A percentile compares a stretch with the other conserved stretches of the same genome.
These are phyloP conservation scores for Camponotus pennsylvanicus DNA, from an alignment of 1,140 invertebrate genomes.

Conservation along the genomic window DNA sequence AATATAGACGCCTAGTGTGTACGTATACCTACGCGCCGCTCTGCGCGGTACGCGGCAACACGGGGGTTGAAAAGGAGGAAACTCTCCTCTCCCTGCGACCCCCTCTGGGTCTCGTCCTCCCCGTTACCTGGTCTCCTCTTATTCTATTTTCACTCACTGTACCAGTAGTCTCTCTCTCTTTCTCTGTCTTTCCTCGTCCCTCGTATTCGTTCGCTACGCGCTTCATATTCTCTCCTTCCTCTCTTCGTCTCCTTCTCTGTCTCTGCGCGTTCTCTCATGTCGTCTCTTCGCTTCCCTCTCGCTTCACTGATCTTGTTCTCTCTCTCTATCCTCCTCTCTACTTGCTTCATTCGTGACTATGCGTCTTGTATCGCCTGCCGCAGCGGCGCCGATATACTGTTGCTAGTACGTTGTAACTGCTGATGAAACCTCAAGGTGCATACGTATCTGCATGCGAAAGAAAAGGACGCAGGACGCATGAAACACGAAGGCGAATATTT, in stretches of 20 bases:
- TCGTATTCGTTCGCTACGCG: background rate
- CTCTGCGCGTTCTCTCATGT: constrained; percentile 5
- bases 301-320: constrained; percentile 28
- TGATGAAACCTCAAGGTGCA: constrained; percentile 54
- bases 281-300: background rate
- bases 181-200: background rate
- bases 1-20: constrained; percentile 76
- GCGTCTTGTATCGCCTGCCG: constrained; percentile 53
- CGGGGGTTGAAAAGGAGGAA: constrained; percentile 69
- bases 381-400: constrained; percentile 41
- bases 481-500: constrained; percentile 26
- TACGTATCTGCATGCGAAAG: background rate
- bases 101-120: constrained; percentile 40
- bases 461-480: constrained; percentile 7
- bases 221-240: constrained; percentile 32
- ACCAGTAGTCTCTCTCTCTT: constrained; percentile 19
- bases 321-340: constrained; percentile 30
- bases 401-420: constrained; percentile 23
- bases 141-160: constrained; percentile 59
- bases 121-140: constrained; percentile 47
- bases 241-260: constrained; percentile 34
- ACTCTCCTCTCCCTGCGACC: constrained; percentile 48
- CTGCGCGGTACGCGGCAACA: constrained; percentile 56
- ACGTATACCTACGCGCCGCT: constrained; percentile 71
- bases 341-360: constrained; percentile 55